Evolutionary conservation across 1,140 invertebrate genomes (phyloP), one percentile per base, ranked within the genome.

Genomic region (Drosophila burlai): DNA sequence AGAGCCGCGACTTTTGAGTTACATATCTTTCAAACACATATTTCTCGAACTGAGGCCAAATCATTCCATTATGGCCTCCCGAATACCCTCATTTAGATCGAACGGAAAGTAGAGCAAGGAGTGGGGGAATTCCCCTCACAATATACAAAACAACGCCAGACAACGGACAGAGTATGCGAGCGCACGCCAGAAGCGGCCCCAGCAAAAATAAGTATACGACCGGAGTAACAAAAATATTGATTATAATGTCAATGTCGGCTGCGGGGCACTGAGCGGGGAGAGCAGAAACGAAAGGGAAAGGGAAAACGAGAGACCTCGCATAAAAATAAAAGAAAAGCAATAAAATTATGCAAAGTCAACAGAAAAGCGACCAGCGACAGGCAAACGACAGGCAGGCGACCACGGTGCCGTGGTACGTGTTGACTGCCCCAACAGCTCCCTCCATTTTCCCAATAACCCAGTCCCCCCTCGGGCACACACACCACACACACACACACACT

Each of bases 251-350:
- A 89, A 89, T 89, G 85, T 90, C 69, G 84, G 34, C 62, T n/a
- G 18, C 36, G 31, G 61, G 54, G 42, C 60, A 65, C 45, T 24
- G 26, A 1, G 3, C 1, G 11, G 31, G 11, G 31, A 18, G 6
- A 9, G 49, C 7, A 8, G n/a, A 5, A 46, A 34, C 21, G n/a
- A 49, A 64, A 62, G 65, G 69, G 74, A 76, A 74, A 81, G 63
- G 31, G 8, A 29, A 6, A 4, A 0, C 64, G 55, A 40, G 15
- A 63, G 46, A 31, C 26, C 66, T 55, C 84, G 77, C 84, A 87
- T 89, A 90, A 89, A 89, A 90, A 84, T 90, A 89, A 89, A 89
- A 89, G 84, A 90, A 86, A 90, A 89, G 85, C 85, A 89, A 89
- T 89, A 89, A 89, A 89, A 89, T 90, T 89, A 89, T 89, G 84